Base-by-base conservation (phyloP, 2,888 invertebrate species). In the Metellina segmentata region DNA sequence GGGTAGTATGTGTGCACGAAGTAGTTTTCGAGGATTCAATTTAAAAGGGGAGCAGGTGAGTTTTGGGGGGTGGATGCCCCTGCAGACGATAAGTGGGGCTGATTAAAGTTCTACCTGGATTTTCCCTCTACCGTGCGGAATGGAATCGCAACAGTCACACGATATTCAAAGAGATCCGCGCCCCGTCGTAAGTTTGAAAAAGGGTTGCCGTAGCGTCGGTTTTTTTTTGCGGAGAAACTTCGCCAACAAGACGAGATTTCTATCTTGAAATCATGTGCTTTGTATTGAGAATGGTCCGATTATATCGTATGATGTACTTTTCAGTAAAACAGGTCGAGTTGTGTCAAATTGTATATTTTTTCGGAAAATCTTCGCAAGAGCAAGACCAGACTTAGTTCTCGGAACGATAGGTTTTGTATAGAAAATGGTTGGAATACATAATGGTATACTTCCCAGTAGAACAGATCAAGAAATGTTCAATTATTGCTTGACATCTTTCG, bases 21-120 rank as follows among this genome's bases (percentile, higher is more conserved):
- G 91, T 82, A 81, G 81, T 77, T 91, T 81, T 69, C 78, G 87
- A 91, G 87, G 91, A 91, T 91, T 91, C 91, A 91, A 91, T 91
- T 91, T 91, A 83, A 16, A 86, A 83, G 53, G n/a, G 69, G 85
- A 69, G 75, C 49, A 71, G 81, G 77, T 53, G 78, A 78, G 61
- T 77, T 74, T 74, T 81, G 87, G 78, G 78, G 85, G 78, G 74
- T 8, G 61, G n/a, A 49, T 5, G n/a, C 81, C 79, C 81, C 48
- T 20, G n/a, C 69, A 51, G 85, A 74, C 75, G 49, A 74, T 89
- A 79, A 79, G 90, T 79, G 53, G 74, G 72, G 75, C 88, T 88
- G 88, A 88, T 88, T 88, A 88, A 90, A 85, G 89, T 90, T 90
- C 89, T 90, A 88, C 88, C 89, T 90, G 81, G 61, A 34, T 74